A percentile compares a stretch with the other conserved stretches of the same genome.
Evolutionary conservation across 2,113 vertebrate genomes (phyloP).

Genomic region (Macroglossus sobrinus): DNA sequence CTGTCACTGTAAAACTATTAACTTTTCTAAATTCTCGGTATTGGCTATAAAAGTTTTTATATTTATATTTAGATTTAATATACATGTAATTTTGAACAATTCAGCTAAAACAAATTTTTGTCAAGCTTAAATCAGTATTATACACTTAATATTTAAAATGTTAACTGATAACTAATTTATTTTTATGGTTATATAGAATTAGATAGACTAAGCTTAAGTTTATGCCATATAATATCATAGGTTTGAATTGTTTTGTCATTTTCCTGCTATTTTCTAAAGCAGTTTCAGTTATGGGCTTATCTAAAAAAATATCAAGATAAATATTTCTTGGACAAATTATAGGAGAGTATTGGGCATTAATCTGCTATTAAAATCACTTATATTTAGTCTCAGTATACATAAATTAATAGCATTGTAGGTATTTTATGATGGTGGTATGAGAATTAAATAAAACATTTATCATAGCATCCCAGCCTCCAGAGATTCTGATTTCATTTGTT

Average conservation of each 20-base stretch:
- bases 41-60: background rate
- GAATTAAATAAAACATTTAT: background rate
- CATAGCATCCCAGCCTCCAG: background rate
- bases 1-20: background rate
- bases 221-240: background rate
- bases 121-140: background rate
- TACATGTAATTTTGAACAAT: background rate
- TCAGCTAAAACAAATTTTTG: background rate
- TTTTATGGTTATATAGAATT: background rate
- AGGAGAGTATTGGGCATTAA: background rate
- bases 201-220: background rate
- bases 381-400: background rate
- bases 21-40: slow-evolving; percentile 12
- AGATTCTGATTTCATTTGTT: background rate
- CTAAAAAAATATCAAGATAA: background rate
- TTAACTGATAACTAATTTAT: background rate
- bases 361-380: background rate
- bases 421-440: background rate
- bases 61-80: background rate
- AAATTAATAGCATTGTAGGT: background rate
- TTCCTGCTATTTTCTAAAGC: background rate
- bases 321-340: background rate
- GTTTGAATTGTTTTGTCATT: slow-evolving; percentile 8
- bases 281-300: background rate
- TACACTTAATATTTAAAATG: background rate